Percentiles rank a stretch among this genome's conserved stretches.
Conservation (phyloP, 2,113 vertebrate species). For the Pristiophorus japonicus region DNA sequence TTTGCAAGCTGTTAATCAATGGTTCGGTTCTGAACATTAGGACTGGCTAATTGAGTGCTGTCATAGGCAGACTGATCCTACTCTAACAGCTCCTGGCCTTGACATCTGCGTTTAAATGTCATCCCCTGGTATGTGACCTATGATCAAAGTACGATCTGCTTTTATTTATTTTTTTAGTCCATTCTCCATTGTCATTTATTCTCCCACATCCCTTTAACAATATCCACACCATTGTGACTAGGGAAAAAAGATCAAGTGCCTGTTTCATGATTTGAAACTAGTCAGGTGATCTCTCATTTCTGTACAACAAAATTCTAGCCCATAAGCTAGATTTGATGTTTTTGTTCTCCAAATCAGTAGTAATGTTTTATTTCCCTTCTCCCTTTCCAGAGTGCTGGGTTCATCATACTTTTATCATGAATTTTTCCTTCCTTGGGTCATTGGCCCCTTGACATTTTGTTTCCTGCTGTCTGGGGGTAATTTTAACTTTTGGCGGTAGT, state of each 20-base stretch:
- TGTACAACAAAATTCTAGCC: too few relatives aligned
- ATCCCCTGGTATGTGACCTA: too few relatives aligned
- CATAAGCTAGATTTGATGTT: neutral
- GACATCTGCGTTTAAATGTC: too few relatives aligned
- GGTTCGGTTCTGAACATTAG: neutral
- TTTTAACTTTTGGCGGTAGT: neutral
- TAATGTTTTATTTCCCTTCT: neutral
- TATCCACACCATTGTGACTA: neutral
- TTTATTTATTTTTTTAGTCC: neutral
- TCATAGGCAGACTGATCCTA: neutral
- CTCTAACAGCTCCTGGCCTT: neutral
- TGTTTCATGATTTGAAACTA: neutral
- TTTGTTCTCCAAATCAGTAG: neutral
- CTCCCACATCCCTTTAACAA: neutral
- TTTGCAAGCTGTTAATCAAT: neutral
- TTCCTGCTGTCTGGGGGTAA: neutral
- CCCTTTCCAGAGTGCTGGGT: neutral
- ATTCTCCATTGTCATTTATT: neutral
- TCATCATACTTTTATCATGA: neutral
- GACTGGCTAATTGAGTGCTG: neutral
- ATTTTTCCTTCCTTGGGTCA: neutral
- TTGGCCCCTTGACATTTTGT: neutral
- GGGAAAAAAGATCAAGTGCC: neutral
- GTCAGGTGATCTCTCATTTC: neutral
- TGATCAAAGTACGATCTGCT: too few relatives aligned